Evolutionary conservation across 1,140 invertebrate species (phyloP).

Genomic region (Ceratosolen fusciceps): DNA sequence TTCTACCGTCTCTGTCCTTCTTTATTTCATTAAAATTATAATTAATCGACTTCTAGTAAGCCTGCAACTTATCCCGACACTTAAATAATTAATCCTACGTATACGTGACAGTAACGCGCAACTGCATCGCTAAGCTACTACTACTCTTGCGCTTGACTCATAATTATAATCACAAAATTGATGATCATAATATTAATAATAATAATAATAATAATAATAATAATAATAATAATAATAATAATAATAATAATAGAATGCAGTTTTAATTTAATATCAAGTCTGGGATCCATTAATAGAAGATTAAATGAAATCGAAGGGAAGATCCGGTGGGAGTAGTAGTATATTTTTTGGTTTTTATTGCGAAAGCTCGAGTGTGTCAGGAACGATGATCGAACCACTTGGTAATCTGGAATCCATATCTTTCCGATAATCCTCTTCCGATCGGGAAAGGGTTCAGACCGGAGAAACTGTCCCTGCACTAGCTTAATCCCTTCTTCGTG

Average conservation of each 20-base stretch:
- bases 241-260: neutral
- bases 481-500: constrained; percentile 41
- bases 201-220: too few relatives aligned
- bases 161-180: too few relatives aligned
- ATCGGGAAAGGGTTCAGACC: constrained; percentile 59
- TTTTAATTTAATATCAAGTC: neutral
- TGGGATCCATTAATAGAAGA: neutral
- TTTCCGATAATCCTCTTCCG: constrained; percentile 45
- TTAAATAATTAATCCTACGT: too few relatives aligned
- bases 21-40: neutral
- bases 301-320: neutral
- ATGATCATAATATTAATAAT: too few relatives aligned
- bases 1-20: neutral
- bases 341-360: constrained; percentile 9
- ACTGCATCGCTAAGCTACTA: too few relatives aligned
- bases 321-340: neutral
- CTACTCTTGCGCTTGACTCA: too few relatives aligned
- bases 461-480: constrained; percentile 50
- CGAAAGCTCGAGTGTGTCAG: constrained; percentile 9
- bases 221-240: too few relatives aligned
- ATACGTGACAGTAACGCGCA: too few relatives aligned
- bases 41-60: too few relatives aligned
- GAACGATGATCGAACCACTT: constrained; percentile 42
- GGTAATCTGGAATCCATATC: constrained; percentile 49
- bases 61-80: too few relatives aligned